Evolutionary conservation across 2,797 vertebrate species (phyloP), one percentile per base, ranked within the genome.

Genomic region (Coccyzus lansbergi): DNA sequence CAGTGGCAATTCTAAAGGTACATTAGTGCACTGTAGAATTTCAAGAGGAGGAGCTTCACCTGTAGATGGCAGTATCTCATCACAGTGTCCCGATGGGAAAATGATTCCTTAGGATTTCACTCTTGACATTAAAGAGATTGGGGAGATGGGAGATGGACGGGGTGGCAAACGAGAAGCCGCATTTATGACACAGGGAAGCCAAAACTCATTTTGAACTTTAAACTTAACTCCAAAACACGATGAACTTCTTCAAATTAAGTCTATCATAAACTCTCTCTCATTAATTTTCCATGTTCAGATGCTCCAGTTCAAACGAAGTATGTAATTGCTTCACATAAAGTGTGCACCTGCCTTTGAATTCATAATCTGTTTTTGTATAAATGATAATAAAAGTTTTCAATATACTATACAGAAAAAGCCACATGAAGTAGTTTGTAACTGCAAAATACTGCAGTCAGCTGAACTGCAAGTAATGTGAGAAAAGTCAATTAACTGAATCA

Each of bases 41-140:
- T 14, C 64, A 29, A 24, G 34, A 48, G n/a, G 12, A 36, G 51
- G 19, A 3, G 13, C 3, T 2, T 31, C 36, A 59, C 94, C 95
- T 42, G 79, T 46, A 96, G 96, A 80, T 95, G 94, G 94, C 92
- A 95, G 81, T 22, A 26, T 46, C 60, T 91, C 52, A 81, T 44
- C 86, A 29, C 4, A 1, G 17, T 87, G 84, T 78, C 76, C 83
- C 8, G 6, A 13, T 0, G 10, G 44, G 28, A 83, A 75, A 67
- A 20, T 1, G 2, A 75, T 49, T 78, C 36, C 38, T 28, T 4
- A 26, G 20, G 7, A 15, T 92, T 65, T 48, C 33, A 31, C 4
- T 72, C 71, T 51, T 6, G 8, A 4, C 2, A 21, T 5, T 0
- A 24, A 49, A 26, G 51, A n/a, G 29, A 14, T 0, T 1, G 14